Percentiles rank a stretch among this genome's conserved stretches.
These are phyloP conservation scores for Limnephilus rhombicus DNA, from an alignment of 2,888 invertebrate genomes.

Conservation along the genomic window DNA sequence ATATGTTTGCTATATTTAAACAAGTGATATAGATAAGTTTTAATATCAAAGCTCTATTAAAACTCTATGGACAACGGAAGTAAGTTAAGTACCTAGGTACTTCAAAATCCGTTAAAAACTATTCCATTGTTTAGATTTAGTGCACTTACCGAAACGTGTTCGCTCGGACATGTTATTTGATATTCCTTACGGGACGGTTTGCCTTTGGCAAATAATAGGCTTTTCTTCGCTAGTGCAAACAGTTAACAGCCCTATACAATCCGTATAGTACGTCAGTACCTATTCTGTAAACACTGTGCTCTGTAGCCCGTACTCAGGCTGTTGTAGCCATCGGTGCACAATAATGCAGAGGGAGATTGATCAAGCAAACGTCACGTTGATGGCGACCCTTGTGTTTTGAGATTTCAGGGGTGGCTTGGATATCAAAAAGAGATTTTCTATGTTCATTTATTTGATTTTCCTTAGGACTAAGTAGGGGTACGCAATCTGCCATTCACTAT, in stretches of 20 bases:
- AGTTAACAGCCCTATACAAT: neutral
- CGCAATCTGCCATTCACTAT: no score
- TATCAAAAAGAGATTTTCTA: neutral
- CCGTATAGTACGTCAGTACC: neutral
- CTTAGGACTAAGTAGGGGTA: no score
- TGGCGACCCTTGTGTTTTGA: constrained; percentile 5
- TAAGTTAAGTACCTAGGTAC: neutral
- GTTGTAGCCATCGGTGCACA: constrained; percentile 19
- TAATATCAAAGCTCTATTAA: neutral
- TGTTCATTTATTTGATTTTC: no score
- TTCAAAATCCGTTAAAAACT: neutral
- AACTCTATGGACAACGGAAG: neutral
- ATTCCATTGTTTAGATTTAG: neutral
- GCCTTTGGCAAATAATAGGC: constrained; percentile 32
- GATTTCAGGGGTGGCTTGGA: neutral
- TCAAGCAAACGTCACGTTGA: constrained; percentile 41
- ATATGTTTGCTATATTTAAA: no score
- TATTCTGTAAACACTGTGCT: no score
- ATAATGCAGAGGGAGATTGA: constrained; percentile 37
- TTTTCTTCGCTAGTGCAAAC: constrained; percentile 30
- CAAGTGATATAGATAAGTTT: no score
- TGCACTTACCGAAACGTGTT: neutral
- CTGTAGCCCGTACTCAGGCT: neutral
- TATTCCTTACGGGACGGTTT: constrained; percentile 19
- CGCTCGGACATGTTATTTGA: constrained; percentile 25